These are phyloP conservation scores for Parasteatoda tepidariorum DNA, from an alignment of 1,140 invertebrate species.

Conservation along the genomic window DNA sequence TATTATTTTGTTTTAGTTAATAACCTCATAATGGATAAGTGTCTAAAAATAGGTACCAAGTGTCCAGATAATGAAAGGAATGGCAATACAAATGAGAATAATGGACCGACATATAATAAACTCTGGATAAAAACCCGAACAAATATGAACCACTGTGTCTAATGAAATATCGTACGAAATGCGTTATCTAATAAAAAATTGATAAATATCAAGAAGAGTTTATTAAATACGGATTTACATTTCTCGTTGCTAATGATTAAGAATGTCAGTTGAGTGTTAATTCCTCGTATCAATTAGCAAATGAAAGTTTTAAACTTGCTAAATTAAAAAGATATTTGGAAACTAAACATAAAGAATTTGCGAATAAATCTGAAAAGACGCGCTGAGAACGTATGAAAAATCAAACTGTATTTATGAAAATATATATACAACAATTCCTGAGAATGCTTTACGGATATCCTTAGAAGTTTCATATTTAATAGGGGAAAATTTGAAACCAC, in stretches of 20 bases:
- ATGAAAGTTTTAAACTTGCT: constrained; percentile 19
- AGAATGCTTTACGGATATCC: not conserved
- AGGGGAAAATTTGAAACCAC: not conserved
- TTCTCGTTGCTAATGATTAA: not conserved
- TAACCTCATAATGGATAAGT: constrained; percentile 13
- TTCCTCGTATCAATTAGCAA: not conserved
- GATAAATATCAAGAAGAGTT: constrained; percentile 44
- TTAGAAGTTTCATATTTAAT: constrained; percentile 21
- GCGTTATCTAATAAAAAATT: constrained; percentile 32
- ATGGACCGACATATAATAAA: constrained; percentile 1
- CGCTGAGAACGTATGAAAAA: constrained; percentile 20
- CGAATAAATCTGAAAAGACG: constrained; percentile 47
- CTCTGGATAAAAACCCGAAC: not conserved
- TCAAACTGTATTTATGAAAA: constrained; percentile 41
- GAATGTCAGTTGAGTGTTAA: not conserved
- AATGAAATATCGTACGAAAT: constrained; percentile 8
- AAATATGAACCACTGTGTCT: not conserved
- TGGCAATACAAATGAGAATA: constrained; percentile 12
- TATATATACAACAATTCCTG: not conserved
- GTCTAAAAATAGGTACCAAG: constrained; percentile 1
- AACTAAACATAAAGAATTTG: constrained; percentile 31
- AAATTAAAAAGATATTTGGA: constrained; percentile 36
- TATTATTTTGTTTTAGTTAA: constrained; percentile 31
- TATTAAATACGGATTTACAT: constrained; percentile 6
- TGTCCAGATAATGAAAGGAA: not conserved